phyloP scores from a whole-genome alignment of 2,888 invertebrate genomes.

The Microplitis deprimator region DNA sequence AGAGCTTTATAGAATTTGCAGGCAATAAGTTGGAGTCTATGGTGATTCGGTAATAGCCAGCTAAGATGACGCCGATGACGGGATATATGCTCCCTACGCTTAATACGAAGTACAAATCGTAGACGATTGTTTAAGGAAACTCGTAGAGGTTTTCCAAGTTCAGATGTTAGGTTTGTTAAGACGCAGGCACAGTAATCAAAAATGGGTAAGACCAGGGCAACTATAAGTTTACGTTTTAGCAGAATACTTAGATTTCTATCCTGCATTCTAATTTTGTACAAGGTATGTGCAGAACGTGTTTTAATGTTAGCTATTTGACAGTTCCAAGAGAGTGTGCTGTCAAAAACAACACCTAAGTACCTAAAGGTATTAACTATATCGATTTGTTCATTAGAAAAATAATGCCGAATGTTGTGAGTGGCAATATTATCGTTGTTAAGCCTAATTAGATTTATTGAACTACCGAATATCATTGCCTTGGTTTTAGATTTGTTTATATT shows the following conservation, averaged over 20 bases:
- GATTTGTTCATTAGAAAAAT: neutral
- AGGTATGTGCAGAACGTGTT: neutral
- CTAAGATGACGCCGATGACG: slow-evolving; percentile 11
- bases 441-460: neutral
- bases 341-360: slow-evolving; percentile 16
- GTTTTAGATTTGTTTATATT: slow-evolving; percentile 19
- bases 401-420: too few relatives aligned
- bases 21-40: too few relatives aligned
- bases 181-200: slow-evolving; percentile 5
- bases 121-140: too few relatives aligned
- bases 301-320: neutral
- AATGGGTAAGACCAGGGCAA: neutral
- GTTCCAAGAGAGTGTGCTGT: neutral
- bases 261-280: neutral
- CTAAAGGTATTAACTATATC: slow-evolving; percentile 1
- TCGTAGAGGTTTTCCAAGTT: too few relatives aligned
- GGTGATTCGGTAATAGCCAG: slow-evolving; percentile 7
- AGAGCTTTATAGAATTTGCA: too few relatives aligned
- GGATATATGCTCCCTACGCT: slow-evolving; percentile 9
- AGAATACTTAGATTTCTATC: neutral
- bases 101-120: slow-evolving; percentile 3
- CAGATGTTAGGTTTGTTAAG: too few relatives aligned
- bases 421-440: neutral
- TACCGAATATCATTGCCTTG: slow-evolving; percentile 30
- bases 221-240: too few relatives aligned